A percentile compares a stretch with the other conserved stretches of the same genome.
Evolutionary conservation across 1,140 invertebrate genomes (phyloP).

Genomic region (Cotesia typhae): DNA sequence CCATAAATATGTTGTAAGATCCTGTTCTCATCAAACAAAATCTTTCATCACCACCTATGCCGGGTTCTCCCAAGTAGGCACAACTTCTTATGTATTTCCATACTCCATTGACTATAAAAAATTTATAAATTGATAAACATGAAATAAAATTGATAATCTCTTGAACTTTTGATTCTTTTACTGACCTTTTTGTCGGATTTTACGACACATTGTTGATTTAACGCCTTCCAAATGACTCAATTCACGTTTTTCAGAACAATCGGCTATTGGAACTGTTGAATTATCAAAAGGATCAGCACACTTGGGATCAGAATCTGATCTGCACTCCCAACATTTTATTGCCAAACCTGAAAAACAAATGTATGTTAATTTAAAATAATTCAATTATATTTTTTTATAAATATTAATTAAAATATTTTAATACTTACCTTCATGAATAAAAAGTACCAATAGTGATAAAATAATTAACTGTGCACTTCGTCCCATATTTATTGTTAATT

Average conservation of each 20-base stretch:
- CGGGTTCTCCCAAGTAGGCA: conserved; percentile 89
- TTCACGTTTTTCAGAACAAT: conserved; percentile 76
- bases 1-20: conserved; percentile 92
- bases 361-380: not conserved
- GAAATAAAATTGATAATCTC: not conserved
- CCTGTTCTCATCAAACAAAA: conserved; percentile 91
- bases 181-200: conserved; percentile 90
- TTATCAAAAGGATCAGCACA: conserved; percentile 95
- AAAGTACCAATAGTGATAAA: conserved; percentile 16
- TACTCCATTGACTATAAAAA: conserved; percentile 80
- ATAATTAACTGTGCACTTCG: not conserved
- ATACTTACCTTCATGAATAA: conserved; percentile 24
- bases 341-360: conserved; percentile 65
- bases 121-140: conserved; percentile 19
- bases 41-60: conserved; percentile 87
- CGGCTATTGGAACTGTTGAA: conserved; percentile 83
- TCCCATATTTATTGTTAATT: no score
- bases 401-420: not conserved
- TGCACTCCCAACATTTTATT: conserved; percentile 93
- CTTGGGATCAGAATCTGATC: conserved; percentile 88
- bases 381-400: no score
- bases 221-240: conserved; percentile 76
- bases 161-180: no score
- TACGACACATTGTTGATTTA: conserved; percentile 87
- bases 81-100: conserved; percentile 92